Base-by-base conservation (phyloP, 2,888 invertebrate genomes). In the Linyphia triangularis region DNA sequence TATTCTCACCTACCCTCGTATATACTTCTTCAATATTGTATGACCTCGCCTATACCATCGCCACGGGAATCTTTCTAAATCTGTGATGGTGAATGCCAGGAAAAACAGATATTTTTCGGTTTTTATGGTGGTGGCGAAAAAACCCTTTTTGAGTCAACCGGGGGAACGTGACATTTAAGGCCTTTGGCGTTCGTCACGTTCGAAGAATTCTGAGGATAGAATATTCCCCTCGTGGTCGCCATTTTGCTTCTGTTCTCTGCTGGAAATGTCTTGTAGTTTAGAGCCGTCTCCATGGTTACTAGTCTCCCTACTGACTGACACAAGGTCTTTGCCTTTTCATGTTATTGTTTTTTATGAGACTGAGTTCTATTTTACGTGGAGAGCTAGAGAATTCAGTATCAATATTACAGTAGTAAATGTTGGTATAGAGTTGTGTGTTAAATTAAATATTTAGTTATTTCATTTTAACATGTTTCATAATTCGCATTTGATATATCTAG, bases 141-240 rank as follows among this genome's bases (percentile, higher is more conserved):
- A 78, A 28, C 77, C 77, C 63, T 51, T 81, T 81, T 70, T 51
- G 57, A 81, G 81, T 81, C 69, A 70, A 81, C 81, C 33, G 33
- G 57, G n/a, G 22, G 43, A 37, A 81, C 81, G 81, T 81, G 81
- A 57, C 81, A 19, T 4, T 9, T 24, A 2, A 77, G 37, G 7
- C 24, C 24, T 22, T 26, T 51, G 63, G 30, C 22, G 22, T 16
- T 40, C n/a, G 69, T 81, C 81, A 81, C 81, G 81, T 81, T 51
- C 65, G 43, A 30, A 28, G 40, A 51, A 65, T 30, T 70, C 51
- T 43, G 37, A n/a, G 78, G 61, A 61, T 51, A 22, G 65, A 73
- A 77, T 59, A 77, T 63, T 63, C 77, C 72, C 16, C 78, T 26
- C 40, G 63, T 26, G 57, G 59, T 59, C 77, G 61, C 77, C 77